Percentiles rank a stretch among this genome's conserved stretches.
phyloP scores from a whole-genome alignment of 2,797 vertebrate species.

The Sebastes itinus region DNA sequence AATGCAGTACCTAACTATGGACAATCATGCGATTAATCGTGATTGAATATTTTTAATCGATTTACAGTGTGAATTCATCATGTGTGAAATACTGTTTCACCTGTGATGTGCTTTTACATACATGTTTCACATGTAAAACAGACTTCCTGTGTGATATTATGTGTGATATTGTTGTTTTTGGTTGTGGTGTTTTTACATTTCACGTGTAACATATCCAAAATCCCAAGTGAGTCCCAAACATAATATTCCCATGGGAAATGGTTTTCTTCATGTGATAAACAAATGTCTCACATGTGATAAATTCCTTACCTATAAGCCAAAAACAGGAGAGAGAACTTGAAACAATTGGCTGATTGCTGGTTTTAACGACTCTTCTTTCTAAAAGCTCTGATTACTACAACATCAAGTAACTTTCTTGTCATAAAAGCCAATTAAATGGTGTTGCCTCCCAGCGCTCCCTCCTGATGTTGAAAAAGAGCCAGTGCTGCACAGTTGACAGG shows the following conservation, averaged over 20 bases:
- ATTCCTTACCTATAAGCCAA: not conserved
- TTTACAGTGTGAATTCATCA: not conserved
- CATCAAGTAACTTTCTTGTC: conserved; percentile 36
- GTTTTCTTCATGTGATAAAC: not conserved
- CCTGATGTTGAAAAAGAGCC: conserved; percentile 17
- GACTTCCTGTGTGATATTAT: not conserved
- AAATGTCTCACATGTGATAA: not conserved
- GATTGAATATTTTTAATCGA: too few relatives aligned
- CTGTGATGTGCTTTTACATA: not conserved
- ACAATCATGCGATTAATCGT: too few relatives aligned
- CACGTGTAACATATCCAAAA: not conserved
- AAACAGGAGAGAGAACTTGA: not conserved
- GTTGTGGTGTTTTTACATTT: not conserved
- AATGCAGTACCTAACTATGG: too few relatives aligned
- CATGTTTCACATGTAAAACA: not conserved
- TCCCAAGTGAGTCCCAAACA: not conserved
- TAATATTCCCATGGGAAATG: not conserved
- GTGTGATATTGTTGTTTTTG: not conserved
- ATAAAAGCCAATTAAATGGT: conserved; percentile 50
- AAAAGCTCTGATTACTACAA: conserved; percentile 23
- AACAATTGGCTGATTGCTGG: not conserved
- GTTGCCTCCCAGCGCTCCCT: conserved; percentile 25
- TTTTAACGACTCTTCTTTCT: conserved; percentile 1
- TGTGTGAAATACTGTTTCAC: not conserved
- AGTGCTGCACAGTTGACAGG: conserved; percentile 46